Evolutionary conservation across 2,888 invertebrate genomes (phyloP), one percentile per base, ranked within the genome.

Genomic region (Cheilosia vulpina): DNA sequence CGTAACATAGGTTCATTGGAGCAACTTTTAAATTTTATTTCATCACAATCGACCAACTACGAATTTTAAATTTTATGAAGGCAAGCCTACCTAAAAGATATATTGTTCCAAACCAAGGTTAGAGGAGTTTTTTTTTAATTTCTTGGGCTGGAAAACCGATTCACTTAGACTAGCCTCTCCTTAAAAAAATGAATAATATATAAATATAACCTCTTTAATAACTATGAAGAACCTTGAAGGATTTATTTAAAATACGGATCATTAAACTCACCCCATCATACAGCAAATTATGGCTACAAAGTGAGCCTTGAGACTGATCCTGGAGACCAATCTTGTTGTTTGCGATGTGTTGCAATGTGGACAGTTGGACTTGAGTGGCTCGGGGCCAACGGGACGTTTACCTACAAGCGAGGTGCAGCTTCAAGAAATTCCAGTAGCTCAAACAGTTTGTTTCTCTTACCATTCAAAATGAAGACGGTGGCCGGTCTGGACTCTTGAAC

Each of bases 221-320:
- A 21, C 21, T 21, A 21, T 21, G 21, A 21, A 21, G 21, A 21
- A 21, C 21, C 21, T 21, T 21, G 1, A 2, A 21, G 21, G 21
- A 2, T 21, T 21, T 21, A 21, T 21, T 21, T 21, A 21, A 21
- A 21, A 55, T 6, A 7, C 6, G 31, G 5, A 27, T 11, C 9
- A 45, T 19, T 2, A 15, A 50, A 60, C 87, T 82, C 65, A 89
- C 89, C 89, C 89, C 1, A 85, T 79, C 4, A 88, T 19, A 21
- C 88, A 89, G 27, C 89, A 72, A 1, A 78, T 58, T 4, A 88
- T 13, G 0, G 89, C 89, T n/a, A 88, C 73, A 5, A 87, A 27
- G 68, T 89, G 89, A 9, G 89, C 88, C 43, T 58, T 87, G 13
- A 81, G 63, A 5, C 83, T 89, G 9, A 87, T 53, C 9, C 87